Base-by-base conservation (phyloP, 2,888 invertebrate species). In the Cordilura impudica region DNA sequence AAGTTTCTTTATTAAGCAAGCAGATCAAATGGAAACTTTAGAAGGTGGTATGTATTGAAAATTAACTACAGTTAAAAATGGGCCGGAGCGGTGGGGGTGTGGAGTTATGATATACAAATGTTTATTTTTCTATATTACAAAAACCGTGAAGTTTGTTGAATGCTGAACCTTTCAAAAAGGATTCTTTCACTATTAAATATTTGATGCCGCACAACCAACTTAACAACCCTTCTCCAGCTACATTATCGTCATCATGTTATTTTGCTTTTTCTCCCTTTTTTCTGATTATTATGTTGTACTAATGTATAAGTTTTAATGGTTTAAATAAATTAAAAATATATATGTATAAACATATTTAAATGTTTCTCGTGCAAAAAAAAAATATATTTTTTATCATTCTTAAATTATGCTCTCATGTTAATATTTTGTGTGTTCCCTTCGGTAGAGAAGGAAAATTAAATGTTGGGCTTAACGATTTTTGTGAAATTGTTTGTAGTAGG, bases 1-100 rank as follows among this genome's bases (percentile, higher is more conserved):
- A 66, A 66, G 66, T 66, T 66, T 73, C 29, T 66, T 73, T 73
- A 66, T 60, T 43, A 49, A 65, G 49, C 49, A 73, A 65, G 19
- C 56, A 39, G 39, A 39, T 65, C 14, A 12, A 23, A 51, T 65
- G 47, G 39, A 19, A 51, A 51, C 7, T 10, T 7, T 65, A n/a
- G 10, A 26, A 35, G 39, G 39, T 49, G 35, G 35, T 43, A 43
- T 60, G 26, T 43, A 16, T 43, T 45, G 35, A 19, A 53, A 16
- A 4, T 6, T 12, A 6, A 16, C 14, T 29, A 2, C 14, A 7
- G n/a, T n/a, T 21, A 7, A n/a, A n/a, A n/a, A n/a, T n/a, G n/a
- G n/a, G n/a, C n/a, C n/a, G 14, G 39, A 39, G 23, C 7, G 14
- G 16, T n/a, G 14, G 16, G 29, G 18, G 45, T 35, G 39, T 6